These are phyloP conservation scores for Rhinopomastus cyanomelas DNA, from an alignment of 2,113 vertebrate species.

Conservation along the genomic window DNA sequence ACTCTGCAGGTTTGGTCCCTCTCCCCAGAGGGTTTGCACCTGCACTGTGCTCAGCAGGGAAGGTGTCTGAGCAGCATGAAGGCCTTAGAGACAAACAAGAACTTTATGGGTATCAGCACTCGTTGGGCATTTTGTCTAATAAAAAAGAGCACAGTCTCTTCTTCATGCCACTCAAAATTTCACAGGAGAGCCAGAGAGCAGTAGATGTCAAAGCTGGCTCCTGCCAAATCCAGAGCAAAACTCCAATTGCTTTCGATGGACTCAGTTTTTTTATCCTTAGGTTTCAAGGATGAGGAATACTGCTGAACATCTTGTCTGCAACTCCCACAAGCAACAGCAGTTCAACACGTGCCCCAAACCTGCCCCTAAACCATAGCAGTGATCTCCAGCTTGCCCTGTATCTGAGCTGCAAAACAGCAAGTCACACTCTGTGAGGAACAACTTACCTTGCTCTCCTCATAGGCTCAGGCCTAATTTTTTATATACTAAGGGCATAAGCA, in stretches of 20 bases:
- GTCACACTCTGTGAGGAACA: background rate
- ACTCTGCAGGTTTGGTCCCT: background rate
- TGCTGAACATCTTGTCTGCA: background rate
- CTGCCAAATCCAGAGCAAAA: background rate
- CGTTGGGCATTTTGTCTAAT: background rate
- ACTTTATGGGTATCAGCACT: background rate
- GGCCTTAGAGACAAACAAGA: background rate
- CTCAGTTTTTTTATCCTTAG: background rate
- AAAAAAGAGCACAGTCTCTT: background rate
- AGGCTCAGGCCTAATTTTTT: background rate
- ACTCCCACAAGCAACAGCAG: background rate
- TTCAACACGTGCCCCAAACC: background rate
- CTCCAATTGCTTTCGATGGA: background rate
- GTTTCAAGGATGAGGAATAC: background rate
- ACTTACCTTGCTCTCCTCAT: background rate
- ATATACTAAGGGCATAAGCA: background rate
- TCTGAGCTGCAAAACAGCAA: background rate
- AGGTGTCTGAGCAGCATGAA: background rate
- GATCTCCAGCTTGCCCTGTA: background rate
- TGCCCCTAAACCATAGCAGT: background rate
- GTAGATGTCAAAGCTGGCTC: background rate
- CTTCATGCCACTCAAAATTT: background rate
- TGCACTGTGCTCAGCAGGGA: background rate
- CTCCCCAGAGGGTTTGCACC: background rate
- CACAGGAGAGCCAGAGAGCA: background rate